phyloP scores from a whole-genome alignment of 2,888 invertebrate species.

The Steinernema hermaphroditum region DNA sequence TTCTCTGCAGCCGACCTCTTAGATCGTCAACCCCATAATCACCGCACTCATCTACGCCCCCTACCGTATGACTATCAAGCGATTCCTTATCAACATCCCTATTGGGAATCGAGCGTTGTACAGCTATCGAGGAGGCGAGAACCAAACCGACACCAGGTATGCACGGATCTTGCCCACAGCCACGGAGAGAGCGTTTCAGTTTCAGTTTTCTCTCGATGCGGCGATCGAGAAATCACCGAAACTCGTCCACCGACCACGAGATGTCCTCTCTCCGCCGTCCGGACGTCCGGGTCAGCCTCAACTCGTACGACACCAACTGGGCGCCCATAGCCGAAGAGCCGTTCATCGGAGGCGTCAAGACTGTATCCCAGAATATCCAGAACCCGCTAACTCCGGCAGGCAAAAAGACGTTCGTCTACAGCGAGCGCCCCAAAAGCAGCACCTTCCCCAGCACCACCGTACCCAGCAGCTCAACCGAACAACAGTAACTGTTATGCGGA shows the following conservation, averaged over 20 bases:
- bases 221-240: slow-evolving; percentile 14
- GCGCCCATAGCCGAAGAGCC: slow-evolving; percentile 35
- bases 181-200: not conserved
- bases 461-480: slow-evolving; percentile 13
- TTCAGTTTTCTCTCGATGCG: slow-evolving; percentile 31
- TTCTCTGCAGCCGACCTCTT: not conserved
- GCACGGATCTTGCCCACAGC: not conserved
- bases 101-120: slow-evolving; percentile 63
- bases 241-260: slow-evolving; percentile 35
- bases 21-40: slow-evolving; percentile 66
- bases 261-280: slow-evolving; percentile 35
- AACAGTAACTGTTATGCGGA: not conserved
- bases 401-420: slow-evolving; percentile 27
- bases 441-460: slow-evolving; percentile 33
- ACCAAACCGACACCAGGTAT: slow-evolving; percentile 56
- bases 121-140: slow-evolving; percentile 54
- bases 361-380: slow-evolving; percentile 28
- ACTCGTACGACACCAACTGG: slow-evolving; percentile 34
- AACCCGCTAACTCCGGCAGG: slow-evolving; percentile 21
- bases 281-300: slow-evolving; percentile 28
- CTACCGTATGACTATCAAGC: slow-evolving; percentile 63
- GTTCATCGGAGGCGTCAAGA: slow-evolving; percentile 21
- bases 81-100: slow-evolving; percentile 63
- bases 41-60: slow-evolving; percentile 66
- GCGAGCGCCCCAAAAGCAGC: slow-evolving; percentile 36